phyloP scores from a whole-genome alignment of 2,888 invertebrate genomes.

The Mythimna lalbum region DNA sequence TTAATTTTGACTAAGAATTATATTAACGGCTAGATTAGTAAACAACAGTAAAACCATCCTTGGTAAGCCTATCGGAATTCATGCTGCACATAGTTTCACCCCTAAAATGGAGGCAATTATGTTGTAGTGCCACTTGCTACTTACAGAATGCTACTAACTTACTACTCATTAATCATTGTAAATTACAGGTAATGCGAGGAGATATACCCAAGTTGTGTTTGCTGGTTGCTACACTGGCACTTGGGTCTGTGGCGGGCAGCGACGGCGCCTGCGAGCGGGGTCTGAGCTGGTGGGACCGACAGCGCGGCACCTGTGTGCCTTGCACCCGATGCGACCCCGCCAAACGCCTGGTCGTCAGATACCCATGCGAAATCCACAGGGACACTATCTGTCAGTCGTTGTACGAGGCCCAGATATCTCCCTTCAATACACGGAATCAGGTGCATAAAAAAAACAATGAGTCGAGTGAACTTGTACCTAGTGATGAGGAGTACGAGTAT shows the following conservation, averaged over 20 bases:
- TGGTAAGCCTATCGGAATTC: conserved; percentile 13
- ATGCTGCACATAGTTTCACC: conserved; percentile 28
- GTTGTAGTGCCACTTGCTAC: conserved; percentile 7
- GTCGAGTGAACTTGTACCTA: conserved; percentile 72
- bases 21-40: conserved; percentile 19
- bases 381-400: conserved; percentile 94
- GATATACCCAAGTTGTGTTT: conserved; percentile 82
- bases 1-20: background rate
- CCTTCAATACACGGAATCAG: conserved; percentile 83
- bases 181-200: conserved; percentile 87
- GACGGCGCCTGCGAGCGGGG: conserved; percentile 88
- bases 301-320: conserved; percentile 92
- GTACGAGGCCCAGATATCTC: conserved; percentile 92
- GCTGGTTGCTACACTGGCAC: conserved; percentile 84
- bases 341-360: conserved; percentile 91
- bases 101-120: conserved; percentile 27
- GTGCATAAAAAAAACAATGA: conserved; percentile 73
- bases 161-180: conserved; percentile 11
- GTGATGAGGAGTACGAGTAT: conserved; percentile 86
- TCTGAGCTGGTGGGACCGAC: conserved; percentile 93
- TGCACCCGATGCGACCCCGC: conserved; percentile 93
- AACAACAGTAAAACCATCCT: conserved; percentile 15
- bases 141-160: conserved; percentile 1
- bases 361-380: conserved; percentile 94
- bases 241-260: conserved; percentile 77